These are phyloP conservation scores for Aphodius granarius DNA, from an alignment of 2,888 invertebrate species.

Conservation along the genomic window DNA sequence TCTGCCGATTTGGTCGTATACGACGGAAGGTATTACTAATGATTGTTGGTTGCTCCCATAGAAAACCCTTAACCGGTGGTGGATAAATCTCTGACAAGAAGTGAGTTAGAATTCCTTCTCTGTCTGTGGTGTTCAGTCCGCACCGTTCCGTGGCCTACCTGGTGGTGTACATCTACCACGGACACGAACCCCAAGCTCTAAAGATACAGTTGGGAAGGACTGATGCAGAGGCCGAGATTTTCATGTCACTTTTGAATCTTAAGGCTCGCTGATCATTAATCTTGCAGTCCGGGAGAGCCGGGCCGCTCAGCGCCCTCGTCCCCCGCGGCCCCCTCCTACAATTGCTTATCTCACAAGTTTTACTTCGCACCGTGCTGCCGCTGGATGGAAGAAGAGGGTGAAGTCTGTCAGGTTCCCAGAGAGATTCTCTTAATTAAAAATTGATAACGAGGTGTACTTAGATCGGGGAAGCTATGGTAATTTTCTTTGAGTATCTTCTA, in stretches of 20 bases:
- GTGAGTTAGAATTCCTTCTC: constrained; percentile 30
- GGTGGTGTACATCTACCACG: constrained; percentile 46
- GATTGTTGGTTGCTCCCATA: neutral
- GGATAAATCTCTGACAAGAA: constrained; percentile 22
- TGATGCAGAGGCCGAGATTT: constrained; percentile 54
- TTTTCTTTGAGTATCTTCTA: neutral
- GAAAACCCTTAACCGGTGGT: constrained; percentile 1
- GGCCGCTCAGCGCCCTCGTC: constrained; percentile 31
- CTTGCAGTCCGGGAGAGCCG: constrained; percentile 42
- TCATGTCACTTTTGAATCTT: constrained; percentile 57
- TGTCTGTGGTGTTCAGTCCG: neutral
- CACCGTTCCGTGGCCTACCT: constrained; percentile 34
- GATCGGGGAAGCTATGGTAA: neutral
- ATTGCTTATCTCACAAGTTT: neutral
- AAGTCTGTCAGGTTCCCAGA: neutral
- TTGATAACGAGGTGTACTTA: neutral
- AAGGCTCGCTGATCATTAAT: constrained; percentile 54
- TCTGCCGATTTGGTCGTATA: neutral
- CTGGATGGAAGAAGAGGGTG: neutral
- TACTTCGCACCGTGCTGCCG: neutral
- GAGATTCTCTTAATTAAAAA: neutral
- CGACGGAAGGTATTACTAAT: neutral
- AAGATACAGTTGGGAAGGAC: constrained; percentile 48
- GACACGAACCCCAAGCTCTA: constrained; percentile 35
- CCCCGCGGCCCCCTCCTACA: neutral